Evolutionary conservation across 2,113 vertebrate genomes (phyloP), one percentile per base, ranked within the genome.

Genomic region (Ahaetulla prasina): DNA sequence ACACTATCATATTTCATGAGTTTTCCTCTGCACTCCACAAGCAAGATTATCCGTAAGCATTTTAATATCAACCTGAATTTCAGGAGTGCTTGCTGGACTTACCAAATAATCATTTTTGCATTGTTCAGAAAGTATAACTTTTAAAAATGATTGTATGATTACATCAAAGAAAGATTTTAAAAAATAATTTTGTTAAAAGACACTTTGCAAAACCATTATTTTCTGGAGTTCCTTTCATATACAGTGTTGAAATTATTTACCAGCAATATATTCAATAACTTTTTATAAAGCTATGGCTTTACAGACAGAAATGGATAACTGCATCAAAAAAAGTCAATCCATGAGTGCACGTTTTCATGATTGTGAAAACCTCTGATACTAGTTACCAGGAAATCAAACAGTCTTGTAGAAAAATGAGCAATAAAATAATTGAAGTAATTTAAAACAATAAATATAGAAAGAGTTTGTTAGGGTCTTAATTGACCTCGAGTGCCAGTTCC

Each of bases 401-500:
- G 97, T 86, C 97, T 95, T 35, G 92, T 94, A 96, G 94, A 88
- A 96, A 96, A 95, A 92, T 95, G 94, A 93, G 95, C 94, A 96
- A 96, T 96, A 96, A 96, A 97, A 95, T 91, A 96, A 96, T 93
- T 2, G 68, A 87, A 95, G 91, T 90, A 39, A 74, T 97, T 95
- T 96, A 95, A 95, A 90, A 96, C 92, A 97, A 96, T 96, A 97
- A 97, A 97, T 96, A 96, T 52, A 30, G 63, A 84, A 94, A 94
- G 0, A 45, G 91, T 92, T 93, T 49, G 92, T 98, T 97, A 99
- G 0, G 98, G 98, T 96, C 96, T 96, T 95, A 98, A 97, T 9
- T 98, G 98, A 94, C 98, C 97, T 96, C 93, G 96, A 94, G 94
- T 92, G 35, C 98, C 98, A 95, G 96, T 95, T 96, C 98, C 98